These are phyloP conservation scores for Stegodyphus mimosarum DNA, from an alignment of 1,140 invertebrate genomes.

Conservation along the genomic window DNA sequence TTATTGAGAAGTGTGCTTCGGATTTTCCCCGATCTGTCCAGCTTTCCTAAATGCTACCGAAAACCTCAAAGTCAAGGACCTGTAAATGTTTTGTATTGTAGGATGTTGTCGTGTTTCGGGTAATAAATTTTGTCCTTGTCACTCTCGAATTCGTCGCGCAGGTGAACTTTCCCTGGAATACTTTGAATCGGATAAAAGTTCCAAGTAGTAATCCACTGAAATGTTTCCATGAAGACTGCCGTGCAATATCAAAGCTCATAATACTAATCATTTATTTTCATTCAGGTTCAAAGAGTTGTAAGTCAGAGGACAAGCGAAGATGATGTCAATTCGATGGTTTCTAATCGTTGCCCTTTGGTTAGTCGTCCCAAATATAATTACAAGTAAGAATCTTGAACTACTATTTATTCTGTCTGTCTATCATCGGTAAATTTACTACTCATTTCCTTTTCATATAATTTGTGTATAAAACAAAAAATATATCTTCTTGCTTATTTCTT, in stretches of 20 bases:
- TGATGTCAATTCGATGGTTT: too few species aligned
- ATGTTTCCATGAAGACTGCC: neutral
- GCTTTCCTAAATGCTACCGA: neutral
- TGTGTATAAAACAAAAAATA: too few species aligned
- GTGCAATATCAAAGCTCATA: neutral
- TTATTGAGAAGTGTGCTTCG: neutral
- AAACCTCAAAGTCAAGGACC: conserved; percentile 51
- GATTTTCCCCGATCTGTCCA: neutral
- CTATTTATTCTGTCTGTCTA: too few species aligned
- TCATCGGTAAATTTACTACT: too few species aligned
- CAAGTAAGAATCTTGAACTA: too few species aligned
- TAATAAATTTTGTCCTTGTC: conserved; percentile 25
- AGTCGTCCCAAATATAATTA: too few species aligned
- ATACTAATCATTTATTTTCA: conserved; percentile 24
- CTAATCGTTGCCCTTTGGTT: too few species aligned
- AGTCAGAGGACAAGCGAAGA: neutral
- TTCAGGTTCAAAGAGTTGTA: neutral
- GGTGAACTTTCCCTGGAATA: conserved; percentile 23
- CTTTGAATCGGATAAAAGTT: neutral
- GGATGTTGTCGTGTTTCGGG: conserved; percentile 4
- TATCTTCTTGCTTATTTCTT: too few species aligned
- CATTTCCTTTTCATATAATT: too few species aligned
- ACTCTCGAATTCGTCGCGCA: conserved; percentile 3
- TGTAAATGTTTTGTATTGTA: conserved; percentile 7
- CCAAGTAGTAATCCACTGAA: neutral